Evolutionary conservation across 2,797 vertebrate genomes (phyloP), one percentile per base, ranked within the genome.

Genomic region (Gymnothorax reevesii): DNA sequence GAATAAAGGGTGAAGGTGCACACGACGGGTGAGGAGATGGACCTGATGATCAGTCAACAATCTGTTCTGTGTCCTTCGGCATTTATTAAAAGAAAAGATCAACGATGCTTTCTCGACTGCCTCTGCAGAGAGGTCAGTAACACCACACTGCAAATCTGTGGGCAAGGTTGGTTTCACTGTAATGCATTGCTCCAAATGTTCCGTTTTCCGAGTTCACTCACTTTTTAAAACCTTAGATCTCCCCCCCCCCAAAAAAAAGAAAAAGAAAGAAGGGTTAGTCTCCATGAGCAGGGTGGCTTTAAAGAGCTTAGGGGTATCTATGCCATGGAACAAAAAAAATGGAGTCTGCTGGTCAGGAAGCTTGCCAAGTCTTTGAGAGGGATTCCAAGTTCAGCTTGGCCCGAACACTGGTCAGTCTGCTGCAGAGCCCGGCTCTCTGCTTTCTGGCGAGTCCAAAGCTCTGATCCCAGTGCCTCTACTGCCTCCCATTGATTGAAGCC

Each of bases 351-450:
- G 77, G 88, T 91, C 88, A 84, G 90, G 92, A 92, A 12, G 20
- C 54, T 85, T 86, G 90, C 91, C 92, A 93, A 88, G 57, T 86
- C 91, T 93, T 92, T 92, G 89, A 89, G 90, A 80, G 85, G 60
- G 5, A 62, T 87, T 91, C 92, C 90, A 91, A 91, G 85, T 87
- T 92, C 91, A 92, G 87, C 73, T 89, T 87, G 82, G 88, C 90
- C 88, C 83, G 83, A 87, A 88, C 88, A 77, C 27, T 25, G 88
- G 91, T 92, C 92, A 91, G 83, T 87, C 89, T 88, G 89, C 88
- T 52, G 85, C 60, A 27, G 73, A 33, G 82, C 89, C 91, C 84
- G 33, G 85, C 87, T 87, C 87, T 89, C 86, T 88, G 88, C 87
- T 88, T 82, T 86, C 89, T 91, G 90, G 89, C 91, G 93, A 93